Evolutionary conservation across 2,797 vertebrate species (phyloP).

Genomic region (Parauchenoglanis ngamensis): DNA sequence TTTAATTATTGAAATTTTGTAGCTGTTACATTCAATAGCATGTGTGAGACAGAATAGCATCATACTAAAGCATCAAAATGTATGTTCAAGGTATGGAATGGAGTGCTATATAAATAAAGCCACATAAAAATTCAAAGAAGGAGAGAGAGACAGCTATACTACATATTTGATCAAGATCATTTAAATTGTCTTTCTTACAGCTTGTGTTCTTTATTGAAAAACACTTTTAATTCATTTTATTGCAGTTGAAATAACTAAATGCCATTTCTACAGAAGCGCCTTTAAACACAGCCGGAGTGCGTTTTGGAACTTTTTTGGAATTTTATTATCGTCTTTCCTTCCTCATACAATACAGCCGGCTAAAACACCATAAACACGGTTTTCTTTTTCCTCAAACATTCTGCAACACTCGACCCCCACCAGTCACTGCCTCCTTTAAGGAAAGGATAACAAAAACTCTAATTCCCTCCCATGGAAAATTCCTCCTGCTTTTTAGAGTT

Average conservation of each 20-base stretch:
- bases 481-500: slow-evolving; percentile 71
- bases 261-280: not conserved
- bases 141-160: not conserved
- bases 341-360: not conserved
- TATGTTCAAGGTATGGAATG: not conserved
- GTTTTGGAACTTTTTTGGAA: not conserved
- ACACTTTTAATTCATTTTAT: not conserved
- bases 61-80: not conserved
- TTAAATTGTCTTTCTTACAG: not conserved
- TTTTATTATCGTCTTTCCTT: not conserved
- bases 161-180: not conserved
- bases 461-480: slow-evolving; percentile 81
- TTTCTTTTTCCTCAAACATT: slow-evolving; percentile 40
- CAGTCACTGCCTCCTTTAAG: slow-evolving; percentile 59
- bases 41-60: not conserved
- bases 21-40: not conserved
- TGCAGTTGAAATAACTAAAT: not conserved
- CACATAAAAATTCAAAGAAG: not conserved
- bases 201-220: not conserved
- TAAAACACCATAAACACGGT: slow-evolving; percentile 30
- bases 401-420: slow-evolving; percentile 56
- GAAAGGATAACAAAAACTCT: slow-evolving; percentile 67
- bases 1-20: not conserved
- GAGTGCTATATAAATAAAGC: not conserved
- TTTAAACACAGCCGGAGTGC: not conserved